A percentile compares a stretch with the other conserved stretches of the same genome.
phyloP scores from a whole-genome alignment of 1,140 invertebrate genomes.

The Helicoverpa zea region DNA sequence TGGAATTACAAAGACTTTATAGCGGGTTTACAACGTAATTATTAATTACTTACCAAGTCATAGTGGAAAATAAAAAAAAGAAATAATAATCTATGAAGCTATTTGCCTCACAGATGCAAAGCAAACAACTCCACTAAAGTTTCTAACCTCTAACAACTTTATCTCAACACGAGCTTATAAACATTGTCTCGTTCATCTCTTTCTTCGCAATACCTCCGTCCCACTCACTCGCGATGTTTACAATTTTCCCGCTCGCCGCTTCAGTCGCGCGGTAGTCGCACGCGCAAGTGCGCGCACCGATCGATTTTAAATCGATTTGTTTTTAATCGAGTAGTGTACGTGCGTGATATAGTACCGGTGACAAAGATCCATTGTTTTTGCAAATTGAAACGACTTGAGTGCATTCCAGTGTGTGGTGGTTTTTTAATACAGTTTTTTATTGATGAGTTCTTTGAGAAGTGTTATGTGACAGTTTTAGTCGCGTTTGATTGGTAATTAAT shows the following conservation, averaged over 20 bases:
- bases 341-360: conserved; percentile 34
- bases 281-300: conserved; percentile 61
- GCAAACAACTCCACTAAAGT: not conserved
- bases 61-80: not conserved
- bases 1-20: not conserved
- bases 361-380: conserved; percentile 57
- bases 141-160: conserved; percentile 22
- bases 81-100: no score
- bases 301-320: conserved; percentile 61
- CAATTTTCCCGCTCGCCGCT: conserved; percentile 64
- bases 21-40: no score
- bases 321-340: not conserved
- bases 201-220: conserved; percentile 59
- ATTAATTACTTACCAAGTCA: no score
- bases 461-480: not conserved
- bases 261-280: conserved; percentile 61
- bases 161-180: conserved; percentile 56
- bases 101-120: conserved; percentile 48
- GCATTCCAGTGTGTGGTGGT: conserved; percentile 51
- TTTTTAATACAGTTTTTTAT: conserved; percentile 26
- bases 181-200: conserved; percentile 57
- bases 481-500: not conserved
- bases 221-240: conserved; percentile 70
- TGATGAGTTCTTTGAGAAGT: conserved; percentile 29
- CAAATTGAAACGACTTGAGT: conserved; percentile 49